These are phyloP conservation scores for Dryas iulia DNA, from an alignment of 1,140 invertebrate genomes.

Conservation along the genomic window DNA sequence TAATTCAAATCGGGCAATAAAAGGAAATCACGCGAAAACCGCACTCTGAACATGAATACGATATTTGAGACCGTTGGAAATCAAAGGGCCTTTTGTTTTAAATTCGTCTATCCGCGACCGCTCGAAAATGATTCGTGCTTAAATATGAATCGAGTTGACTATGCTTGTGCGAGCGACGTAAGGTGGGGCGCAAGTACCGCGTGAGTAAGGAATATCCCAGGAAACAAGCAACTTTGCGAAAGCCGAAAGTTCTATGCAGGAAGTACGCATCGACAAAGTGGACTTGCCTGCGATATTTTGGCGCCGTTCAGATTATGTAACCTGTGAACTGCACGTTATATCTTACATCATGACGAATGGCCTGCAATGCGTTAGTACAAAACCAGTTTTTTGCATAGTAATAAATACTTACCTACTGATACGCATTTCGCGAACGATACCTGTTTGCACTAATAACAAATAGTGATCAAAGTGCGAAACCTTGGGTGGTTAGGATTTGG, in stretches of 20 bases:
- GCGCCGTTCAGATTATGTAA: slow-evolving; percentile 22
- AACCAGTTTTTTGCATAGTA: slow-evolving; percentile 32
- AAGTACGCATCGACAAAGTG: slow-evolving; percentile 37
- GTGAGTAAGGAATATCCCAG: slow-evolving; percentile 52
- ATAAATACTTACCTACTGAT: slow-evolving; percentile 19
- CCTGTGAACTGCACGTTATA: slow-evolving; percentile 11
- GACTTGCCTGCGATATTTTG: neutral
- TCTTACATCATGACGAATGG: slow-evolving; percentile 23
- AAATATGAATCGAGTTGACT: slow-evolving; percentile 64
- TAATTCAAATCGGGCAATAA: slow-evolving; percentile 42
- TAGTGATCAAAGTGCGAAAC: slow-evolving; percentile 5
- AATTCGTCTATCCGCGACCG: slow-evolving; percentile 53
- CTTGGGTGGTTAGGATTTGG: neutral
- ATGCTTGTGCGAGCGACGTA: slow-evolving; percentile 35
- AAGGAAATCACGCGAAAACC: slow-evolving; percentile 23
- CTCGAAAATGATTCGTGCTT: slow-evolving; percentile 57
- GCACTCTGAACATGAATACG: slow-evolving; percentile 34
- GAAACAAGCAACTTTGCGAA: slow-evolving; percentile 57
- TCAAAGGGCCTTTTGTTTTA: slow-evolving; percentile 21
- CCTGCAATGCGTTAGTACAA: slow-evolving; percentile 21
- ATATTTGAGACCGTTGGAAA: slow-evolving; percentile 34
- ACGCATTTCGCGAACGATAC: slow-evolving; percentile 10
- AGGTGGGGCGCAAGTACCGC: slow-evolving; percentile 47
- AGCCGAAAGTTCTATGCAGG: slow-evolving; percentile 67
- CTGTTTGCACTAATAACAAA: neutral